Conservation (phyloP, 1,140 invertebrate genomes). For the Drosophila grimshawi region DNA sequence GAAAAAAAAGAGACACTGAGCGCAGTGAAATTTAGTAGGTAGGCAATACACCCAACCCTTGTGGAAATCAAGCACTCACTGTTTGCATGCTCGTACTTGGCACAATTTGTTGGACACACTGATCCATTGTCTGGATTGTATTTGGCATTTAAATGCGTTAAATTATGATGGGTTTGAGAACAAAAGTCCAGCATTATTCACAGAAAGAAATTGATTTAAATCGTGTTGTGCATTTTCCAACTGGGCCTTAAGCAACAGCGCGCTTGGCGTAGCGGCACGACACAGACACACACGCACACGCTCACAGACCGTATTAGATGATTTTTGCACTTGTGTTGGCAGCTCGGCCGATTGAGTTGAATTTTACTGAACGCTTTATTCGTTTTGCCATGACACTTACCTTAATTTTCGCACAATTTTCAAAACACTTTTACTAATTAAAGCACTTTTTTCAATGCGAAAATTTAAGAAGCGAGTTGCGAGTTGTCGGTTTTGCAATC, state of each 20-base stretch:
- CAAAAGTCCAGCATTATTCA: neutral
- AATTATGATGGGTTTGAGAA: neutral
- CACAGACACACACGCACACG: constrained; percentile 46
- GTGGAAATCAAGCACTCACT: constrained; percentile 41
- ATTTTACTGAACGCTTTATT: constrained; percentile 19
- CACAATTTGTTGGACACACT: constrained; percentile 4
- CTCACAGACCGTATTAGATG: constrained; percentile 45
- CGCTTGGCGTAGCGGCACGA: constrained; percentile 53
- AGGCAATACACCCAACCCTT: constrained; percentile 35
- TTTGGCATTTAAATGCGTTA: neutral
- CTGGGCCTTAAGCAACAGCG: constrained; percentile 51
- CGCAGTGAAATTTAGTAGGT: constrained; percentile 48
- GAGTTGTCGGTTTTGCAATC: constrained; percentile 55
- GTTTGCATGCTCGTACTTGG: constrained; percentile 3
- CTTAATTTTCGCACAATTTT: constrained; percentile 59
- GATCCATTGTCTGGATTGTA: neutral
- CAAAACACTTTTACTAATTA: constrained; percentile 59
- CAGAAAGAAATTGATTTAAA: constrained; percentile 14
- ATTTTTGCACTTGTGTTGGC: constrained; percentile 45
- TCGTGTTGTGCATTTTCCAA: constrained; percentile 37
- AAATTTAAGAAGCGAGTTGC: constrained; percentile 55
- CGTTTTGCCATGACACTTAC: constrained; percentile 38
- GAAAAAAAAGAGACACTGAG: constrained; percentile 72
- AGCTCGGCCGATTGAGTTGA: constrained; percentile 8
- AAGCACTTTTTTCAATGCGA: constrained; percentile 58